These are phyloP conservation scores for Thomomys bottae DNA, from an alignment of 2,113 vertebrate species.

Conservation along the genomic window DNA sequence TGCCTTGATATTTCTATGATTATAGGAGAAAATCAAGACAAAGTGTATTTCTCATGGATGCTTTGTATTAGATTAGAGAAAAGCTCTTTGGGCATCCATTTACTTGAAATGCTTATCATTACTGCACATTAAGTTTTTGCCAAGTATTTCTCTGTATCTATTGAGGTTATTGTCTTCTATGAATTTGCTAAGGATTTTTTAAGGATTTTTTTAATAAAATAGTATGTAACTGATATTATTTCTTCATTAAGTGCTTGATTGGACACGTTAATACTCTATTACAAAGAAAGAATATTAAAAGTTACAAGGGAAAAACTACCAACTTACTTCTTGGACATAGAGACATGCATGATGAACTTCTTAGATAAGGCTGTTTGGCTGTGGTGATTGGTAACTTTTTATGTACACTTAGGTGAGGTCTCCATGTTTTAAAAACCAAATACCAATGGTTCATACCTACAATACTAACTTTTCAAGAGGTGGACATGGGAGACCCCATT, in stretches of 20 bases:
- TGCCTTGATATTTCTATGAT: background rate
- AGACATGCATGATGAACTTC: no score
- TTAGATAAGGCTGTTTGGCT: background rate
- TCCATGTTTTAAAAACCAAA: background rate
- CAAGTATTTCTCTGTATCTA: background rate
- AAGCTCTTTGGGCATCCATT: background rate
- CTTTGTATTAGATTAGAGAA: background rate
- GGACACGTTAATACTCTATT: no score
- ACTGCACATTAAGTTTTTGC: background rate
- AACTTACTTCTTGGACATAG: background rate
- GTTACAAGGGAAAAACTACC: background rate
- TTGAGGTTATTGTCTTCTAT: background rate
- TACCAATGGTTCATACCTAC: no score
- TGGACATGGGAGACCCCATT: no score
- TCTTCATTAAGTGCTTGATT: background rate
- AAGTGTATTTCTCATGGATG: no score
- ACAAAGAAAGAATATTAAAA: background rate
- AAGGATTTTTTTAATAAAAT: conserved; percentile 2
- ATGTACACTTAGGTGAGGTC: background rate
- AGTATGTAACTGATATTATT: background rate
- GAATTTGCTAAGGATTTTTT: background rate
- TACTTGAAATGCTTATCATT: background rate
- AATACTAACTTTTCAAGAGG: no score
- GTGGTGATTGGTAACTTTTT: background rate
- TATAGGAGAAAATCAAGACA: background rate